Base-by-base conservation (phyloP, 2,113 vertebrate species). In the Cavia porcellus region DNA sequence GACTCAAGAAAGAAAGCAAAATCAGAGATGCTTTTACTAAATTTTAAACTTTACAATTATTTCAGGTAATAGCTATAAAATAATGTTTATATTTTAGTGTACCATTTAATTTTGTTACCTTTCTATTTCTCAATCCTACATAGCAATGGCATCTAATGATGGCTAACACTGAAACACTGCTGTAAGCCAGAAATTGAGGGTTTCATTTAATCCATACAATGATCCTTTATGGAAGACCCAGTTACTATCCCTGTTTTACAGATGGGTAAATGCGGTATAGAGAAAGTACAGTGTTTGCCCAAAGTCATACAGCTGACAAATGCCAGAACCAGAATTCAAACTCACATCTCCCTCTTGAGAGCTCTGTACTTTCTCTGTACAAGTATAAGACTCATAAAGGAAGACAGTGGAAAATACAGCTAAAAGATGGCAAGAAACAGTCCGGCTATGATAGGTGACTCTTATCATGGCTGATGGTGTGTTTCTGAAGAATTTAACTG, bases 31-130 rank as follows among this genome's bases (percentile, higher is more conserved):
- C 12, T 35, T 83, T 90, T 42, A 30, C 38, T 57, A 55, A 74
- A 7, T 72, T 12, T 52, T 86, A 50, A 96, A 80, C 38, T 59
- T 88, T 83, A 92, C 1, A 32, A 1, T 59, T 7, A 47, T 24
- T 91, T 83, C 74, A 79, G 11, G 61, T 68, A 52, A 93, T 30
- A 30, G 30, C 24, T 79, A 70, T 84, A 86, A 84, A 90, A 81
- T 61, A 94, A 92, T 72, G 30, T 64, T 42, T 77, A 77, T 62
- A 83, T 86, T 82, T 80, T 24, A 79, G 47, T 14, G 24, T 50
- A 83, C 7, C n/a, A 79, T 82, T 87, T 28, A n/a, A 22, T 75
- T 75, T 75, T 55, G 1, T 57, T 66, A 62, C 38, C 25, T 38
- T 90, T 55, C 30, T 11, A 57, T 28, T 28, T 72, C 55, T 95